phyloP scores from a whole-genome alignment of 92 coral and sea anemone species.

The Pocillopora grandis region DNA sequence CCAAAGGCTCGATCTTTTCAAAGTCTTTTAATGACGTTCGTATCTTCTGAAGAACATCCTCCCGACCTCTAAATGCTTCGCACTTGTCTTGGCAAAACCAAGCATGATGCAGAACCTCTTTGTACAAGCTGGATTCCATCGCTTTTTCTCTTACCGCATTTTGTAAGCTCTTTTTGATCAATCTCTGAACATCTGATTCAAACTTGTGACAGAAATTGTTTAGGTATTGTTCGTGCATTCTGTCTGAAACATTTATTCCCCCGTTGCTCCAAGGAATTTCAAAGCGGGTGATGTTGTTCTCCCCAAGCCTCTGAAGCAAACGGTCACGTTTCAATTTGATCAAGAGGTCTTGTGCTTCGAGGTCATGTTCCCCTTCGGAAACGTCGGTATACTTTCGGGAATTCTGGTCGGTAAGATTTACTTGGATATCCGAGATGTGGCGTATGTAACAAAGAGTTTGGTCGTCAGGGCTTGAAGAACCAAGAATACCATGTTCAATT shows the following conservation, averaged over 20 bases:
- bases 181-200: constrained; percentile 68
- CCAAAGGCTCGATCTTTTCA: constrained; percentile 53
- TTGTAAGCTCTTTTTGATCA: constrained; percentile 69
- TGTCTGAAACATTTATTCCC: constrained; percentile 79
- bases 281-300: constrained; percentile 66
- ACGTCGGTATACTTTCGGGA: constrained; percentile 70
- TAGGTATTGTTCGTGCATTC: constrained; percentile 70
- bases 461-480: constrained; percentile 56
- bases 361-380: constrained; percentile 59
- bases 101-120: constrained; percentile 74
- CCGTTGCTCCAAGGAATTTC: constrained; percentile 72
- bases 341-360: constrained; percentile 71
- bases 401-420: constrained; percentile 54
- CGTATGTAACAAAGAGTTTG: constrained; percentile 88
- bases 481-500: constrained; percentile 76
- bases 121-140: constrained; percentile 56
- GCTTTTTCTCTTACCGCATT: constrained; percentile 44
- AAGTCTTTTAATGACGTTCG: constrained; percentile 43
- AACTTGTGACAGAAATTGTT: constrained; percentile 69
- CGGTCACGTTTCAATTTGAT: constrained; percentile 65
- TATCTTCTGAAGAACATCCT: constrained; percentile 59
- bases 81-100: constrained; percentile 90
- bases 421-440: constrained; percentile 74
- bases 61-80: constrained; percentile 71
- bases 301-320: constrained; percentile 63